A percentile compares a stretch with the other conserved stretches of the same genome.
These are phyloP conservation scores for Thryonomys swinderianus DNA, from an alignment of 2,113 vertebrate species.

Conservation along the genomic window DNA sequence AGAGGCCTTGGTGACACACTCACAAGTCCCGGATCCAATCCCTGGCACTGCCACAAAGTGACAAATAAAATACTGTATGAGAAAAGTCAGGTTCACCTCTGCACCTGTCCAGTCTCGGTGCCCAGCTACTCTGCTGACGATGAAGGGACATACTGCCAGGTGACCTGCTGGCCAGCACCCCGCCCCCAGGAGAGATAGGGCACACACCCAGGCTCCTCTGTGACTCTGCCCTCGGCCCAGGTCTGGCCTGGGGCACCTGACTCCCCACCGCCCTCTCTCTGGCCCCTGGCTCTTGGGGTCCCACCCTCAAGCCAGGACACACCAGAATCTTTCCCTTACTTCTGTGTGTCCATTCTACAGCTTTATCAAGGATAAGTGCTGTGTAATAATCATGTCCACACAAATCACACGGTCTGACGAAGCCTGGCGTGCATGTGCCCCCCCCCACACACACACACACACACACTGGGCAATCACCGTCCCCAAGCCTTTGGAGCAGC, in stretches of 20 bases:
- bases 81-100: neutral
- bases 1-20: neutral
- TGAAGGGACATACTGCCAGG: neutral
- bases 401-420: neutral
- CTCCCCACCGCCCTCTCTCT: neutral
- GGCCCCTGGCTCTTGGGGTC: neutral
- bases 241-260: neutral
- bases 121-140: neutral
- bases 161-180: neutral
- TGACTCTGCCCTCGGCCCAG: neutral
- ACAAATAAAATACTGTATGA: neutral
- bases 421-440: neutral
- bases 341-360: neutral
- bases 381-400: neutral
- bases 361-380: neutral
- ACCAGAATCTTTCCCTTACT: neutral
- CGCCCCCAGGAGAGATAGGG: neutral
- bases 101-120: neutral
- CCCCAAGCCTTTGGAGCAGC: neutral
- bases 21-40: neutral
- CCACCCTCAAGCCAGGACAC: neutral
- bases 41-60: neutral
- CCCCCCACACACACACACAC: neutral
- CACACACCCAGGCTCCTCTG: neutral
- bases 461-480: neutral